A percentile compares a stretch with the other conserved stretches of the same genome.
Conservation (phyloP, 1,140 invertebrate genomes). For the Diplogasteroides magnus region DNA sequence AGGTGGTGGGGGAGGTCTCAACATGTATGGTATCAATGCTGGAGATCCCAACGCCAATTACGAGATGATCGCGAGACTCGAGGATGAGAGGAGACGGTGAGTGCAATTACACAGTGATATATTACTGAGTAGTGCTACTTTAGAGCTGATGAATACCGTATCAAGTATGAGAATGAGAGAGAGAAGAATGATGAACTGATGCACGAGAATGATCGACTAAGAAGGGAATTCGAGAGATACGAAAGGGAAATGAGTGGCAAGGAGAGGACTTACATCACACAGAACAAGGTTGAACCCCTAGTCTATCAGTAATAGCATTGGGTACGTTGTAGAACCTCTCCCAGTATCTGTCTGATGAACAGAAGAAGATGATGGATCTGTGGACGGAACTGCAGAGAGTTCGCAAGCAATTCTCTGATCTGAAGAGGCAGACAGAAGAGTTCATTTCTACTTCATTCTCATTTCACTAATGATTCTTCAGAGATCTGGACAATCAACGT, state of each 20-base stretch:
- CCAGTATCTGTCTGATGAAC: conserved; percentile 54
- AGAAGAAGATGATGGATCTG: conserved; percentile 54
- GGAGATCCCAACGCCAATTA: conserved; percentile 50
- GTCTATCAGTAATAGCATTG: no score
- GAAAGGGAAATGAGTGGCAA: conserved; percentile 50
- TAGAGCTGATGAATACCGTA: conserved; percentile 48
- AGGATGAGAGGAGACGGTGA: conserved; percentile 50
- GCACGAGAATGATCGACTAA: conserved; percentile 44
- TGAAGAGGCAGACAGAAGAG: conserved; percentile 46
- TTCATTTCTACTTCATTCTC: no score
- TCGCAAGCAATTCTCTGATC: conserved; percentile 47
- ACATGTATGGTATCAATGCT: background rate
- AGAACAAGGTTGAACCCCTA: conserved; percentile 49
- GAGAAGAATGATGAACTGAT: conserved; percentile 44
- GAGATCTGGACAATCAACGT: conserved; percentile 26
- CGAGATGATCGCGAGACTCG: conserved; percentile 45
- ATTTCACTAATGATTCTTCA: background rate
- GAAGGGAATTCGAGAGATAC: conserved; percentile 47
- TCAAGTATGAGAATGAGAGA: conserved; percentile 48
- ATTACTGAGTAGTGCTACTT: conserved; percentile 7
- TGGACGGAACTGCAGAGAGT: conserved; percentile 54
- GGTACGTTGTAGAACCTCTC: conserved; percentile 46
- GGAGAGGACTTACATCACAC: conserved; percentile 42
- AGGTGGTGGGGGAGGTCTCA: conserved; percentile 20
- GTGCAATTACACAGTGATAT: background rate